Base-by-base conservation (phyloP, 2,113 vertebrate species). In the Phaethornis superciliosus region DNA sequence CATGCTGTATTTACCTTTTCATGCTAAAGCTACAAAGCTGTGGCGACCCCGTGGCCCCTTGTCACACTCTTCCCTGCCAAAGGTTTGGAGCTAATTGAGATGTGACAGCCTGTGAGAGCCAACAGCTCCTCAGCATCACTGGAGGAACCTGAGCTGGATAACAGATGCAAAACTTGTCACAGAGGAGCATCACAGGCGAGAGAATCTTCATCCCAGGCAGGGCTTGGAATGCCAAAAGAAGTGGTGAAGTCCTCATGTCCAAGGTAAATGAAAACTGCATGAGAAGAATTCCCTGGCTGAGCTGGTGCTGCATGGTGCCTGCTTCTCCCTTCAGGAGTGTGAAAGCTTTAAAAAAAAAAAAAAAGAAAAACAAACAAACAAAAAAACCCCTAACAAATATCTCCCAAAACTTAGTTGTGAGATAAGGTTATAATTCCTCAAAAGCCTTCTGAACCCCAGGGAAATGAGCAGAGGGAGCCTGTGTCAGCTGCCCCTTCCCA, bases 51-150 rank as follows among this genome's bases (percentile, higher is more conserved):
- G 8, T 59, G 81, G 78, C 79, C 93, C 15, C 20, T 1, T 22
- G 64, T 60, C 69, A 32, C 69, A 28, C 0, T 0, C 22, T 78
- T 15, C 60, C 60, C 22, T 2, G 2, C 56, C 44, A 13, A 2
- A 49, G 35, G 42, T 32, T 56, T 32, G 5, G 85, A 47, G 58
- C 68, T 90, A 91, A 95, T 83, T 95, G 95, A 95, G 91, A 91
- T 0, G 1, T 88, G 88, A 89, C 94, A 91, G 85, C 78, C 28
- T 28, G 49, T 0, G 17, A 77, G 56, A 91, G 88, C 76, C 81
- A 95, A 88, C 49, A 16, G 54, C 85, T 82, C 55, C 59, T 81
- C 21, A 2, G 81, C 10, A 5, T 19, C 1, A 1, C 18, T 13
- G 5, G 49, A 22, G 82, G 32, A 79, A 40, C 46, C 3, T 5